A percentile compares a stretch with the other conserved stretches of the same genome.
These are phyloP conservation scores for Hypselothyrea guttata DNA, from an alignment of 2,888 invertebrate species.

Conservation along the genomic window DNA sequence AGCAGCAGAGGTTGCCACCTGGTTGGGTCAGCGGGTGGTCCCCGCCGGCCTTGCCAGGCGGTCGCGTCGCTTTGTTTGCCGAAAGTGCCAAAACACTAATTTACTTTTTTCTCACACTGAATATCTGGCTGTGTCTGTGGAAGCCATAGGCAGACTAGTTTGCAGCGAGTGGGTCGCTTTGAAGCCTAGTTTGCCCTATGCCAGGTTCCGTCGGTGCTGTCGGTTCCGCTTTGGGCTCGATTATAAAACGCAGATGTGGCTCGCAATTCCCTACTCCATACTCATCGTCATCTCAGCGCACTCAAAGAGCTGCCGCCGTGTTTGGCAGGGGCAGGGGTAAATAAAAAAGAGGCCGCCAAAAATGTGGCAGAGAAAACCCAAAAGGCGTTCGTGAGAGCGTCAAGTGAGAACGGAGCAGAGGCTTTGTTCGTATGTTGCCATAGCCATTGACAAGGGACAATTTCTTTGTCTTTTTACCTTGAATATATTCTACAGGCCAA, in stretches of 20 bases:
- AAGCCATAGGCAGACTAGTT: slow-evolving; percentile 26
- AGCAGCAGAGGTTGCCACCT: slow-evolving; percentile 67
- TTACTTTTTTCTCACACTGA: slow-evolving; percentile 63
- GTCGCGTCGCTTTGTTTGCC: slow-evolving; percentile 63
- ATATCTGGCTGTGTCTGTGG: not conserved
- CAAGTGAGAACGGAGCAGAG: slow-evolving; percentile 6
- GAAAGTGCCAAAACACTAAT: slow-evolving; percentile 79
- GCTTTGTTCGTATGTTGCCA: slow-evolving; percentile 34
- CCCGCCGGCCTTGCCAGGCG: slow-evolving; percentile 2
- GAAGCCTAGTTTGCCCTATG: slow-evolving; percentile 10
- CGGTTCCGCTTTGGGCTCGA: slow-evolving; percentile 50
- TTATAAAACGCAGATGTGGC: slow-evolving; percentile 73
- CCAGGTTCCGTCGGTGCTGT: slow-evolving; percentile 18
- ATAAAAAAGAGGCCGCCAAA: slow-evolving; percentile 1
- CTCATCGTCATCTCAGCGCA: slow-evolving; percentile 11
- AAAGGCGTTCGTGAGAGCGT: slow-evolving; percentile 16
- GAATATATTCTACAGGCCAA: not conserved
- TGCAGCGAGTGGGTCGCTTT: slow-evolving; percentile 4
- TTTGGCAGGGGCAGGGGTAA: not conserved
- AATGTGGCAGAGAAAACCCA: slow-evolving; percentile 8
- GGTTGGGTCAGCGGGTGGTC: slow-evolving; percentile 47
- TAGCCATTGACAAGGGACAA: slow-evolving; percentile 55
- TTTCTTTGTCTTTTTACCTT: slow-evolving; percentile 20
- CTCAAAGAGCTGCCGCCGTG: slow-evolving; percentile 5
- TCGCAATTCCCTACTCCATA: slow-evolving; percentile 47